Evolutionary conservation across 2,113 vertebrate species (phyloP).

Genomic region (Myiagra hebetior): DNA sequence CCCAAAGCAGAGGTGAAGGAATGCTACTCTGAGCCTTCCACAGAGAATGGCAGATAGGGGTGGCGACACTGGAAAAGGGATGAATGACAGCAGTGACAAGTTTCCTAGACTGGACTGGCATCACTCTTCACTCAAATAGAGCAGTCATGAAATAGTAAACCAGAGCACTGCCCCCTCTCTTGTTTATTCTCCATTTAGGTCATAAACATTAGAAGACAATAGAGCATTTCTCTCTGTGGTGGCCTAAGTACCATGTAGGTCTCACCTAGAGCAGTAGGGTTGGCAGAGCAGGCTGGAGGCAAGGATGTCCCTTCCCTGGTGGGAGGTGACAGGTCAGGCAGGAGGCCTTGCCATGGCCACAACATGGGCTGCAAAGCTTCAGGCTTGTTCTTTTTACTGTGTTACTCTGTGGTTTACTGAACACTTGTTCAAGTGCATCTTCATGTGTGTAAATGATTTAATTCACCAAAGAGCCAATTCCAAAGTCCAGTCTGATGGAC

Average conservation of each 20-base stretch:
- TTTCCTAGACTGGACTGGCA: not conserved
- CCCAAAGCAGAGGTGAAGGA: not conserved
- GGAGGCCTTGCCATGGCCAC: not conserved
- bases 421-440: not conserved
- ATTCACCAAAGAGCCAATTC: not conserved
- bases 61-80: not conserved
- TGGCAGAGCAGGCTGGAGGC: not conserved
- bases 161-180: not conserved
- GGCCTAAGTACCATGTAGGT: not conserved
- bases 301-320: not conserved
- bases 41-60: not conserved
- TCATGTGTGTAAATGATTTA: not conserved
- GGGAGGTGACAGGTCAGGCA: not conserved
- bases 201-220: not conserved
- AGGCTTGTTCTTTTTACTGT: not conserved
- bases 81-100: not conserved
- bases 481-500: not conserved
- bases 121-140: not conserved
- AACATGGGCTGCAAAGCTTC: not conserved
- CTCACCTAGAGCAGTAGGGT: not conserved
- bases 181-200: not conserved
- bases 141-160: not conserved
- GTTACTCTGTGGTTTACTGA: not conserved
- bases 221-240: not conserved
- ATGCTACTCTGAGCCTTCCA: not conserved